Evolutionary conservation across 2,113 vertebrate species (phyloP), one percentile per base, ranked within the genome.

Genomic region (Motacilla alba): DNA sequence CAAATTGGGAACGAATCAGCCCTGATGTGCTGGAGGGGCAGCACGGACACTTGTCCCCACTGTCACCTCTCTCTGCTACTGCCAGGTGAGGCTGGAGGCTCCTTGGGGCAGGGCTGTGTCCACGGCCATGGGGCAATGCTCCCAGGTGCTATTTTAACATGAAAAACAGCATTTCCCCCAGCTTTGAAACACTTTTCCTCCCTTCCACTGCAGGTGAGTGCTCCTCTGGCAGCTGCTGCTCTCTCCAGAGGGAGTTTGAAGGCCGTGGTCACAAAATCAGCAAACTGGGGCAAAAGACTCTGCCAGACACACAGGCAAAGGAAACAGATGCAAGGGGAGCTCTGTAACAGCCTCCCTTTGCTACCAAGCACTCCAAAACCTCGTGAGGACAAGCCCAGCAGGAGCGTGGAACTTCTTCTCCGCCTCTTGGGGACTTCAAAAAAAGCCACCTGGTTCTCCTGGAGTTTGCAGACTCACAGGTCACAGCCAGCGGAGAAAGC

Each of bases 311-410:
- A 24, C 49, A 43, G 66, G 67, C 44, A 91, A 44, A 96, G 91
- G 92, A 95, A 95, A 90, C 82, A 96, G 93, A 93, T 94, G 97
- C 41, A 8, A 60, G 41, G 41, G 28, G 78, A 93, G 66, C 60
- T 20, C 44, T 35, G 58, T 12, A 13, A n/a, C 72, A 83, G 88
- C 67, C 70, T 79, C 30, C 4, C 60, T 94, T 66, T 76, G 62
- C 62, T 64, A 31, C 81, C 60, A 82, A 77, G 53, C 20, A 27
- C 55, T 74, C 59, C 49, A 11, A 84, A 95, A 69, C 30, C 15
- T 4, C 4, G 31, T 14, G 31, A 85, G 78, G 37, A 83, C 78
- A 56, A 90, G 37, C 47, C 60, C 90, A 84, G 78, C 60, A 75
- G 85, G 82, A 52, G 67, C 0, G 6, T 19, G 67, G 56, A 79